A percentile compares a stretch with the other conserved stretches of the same genome.
These are phyloP conservation scores for Diaphora mendica DNA, from an alignment of 2,888 invertebrate genomes.

Conservation along the genomic window DNA sequence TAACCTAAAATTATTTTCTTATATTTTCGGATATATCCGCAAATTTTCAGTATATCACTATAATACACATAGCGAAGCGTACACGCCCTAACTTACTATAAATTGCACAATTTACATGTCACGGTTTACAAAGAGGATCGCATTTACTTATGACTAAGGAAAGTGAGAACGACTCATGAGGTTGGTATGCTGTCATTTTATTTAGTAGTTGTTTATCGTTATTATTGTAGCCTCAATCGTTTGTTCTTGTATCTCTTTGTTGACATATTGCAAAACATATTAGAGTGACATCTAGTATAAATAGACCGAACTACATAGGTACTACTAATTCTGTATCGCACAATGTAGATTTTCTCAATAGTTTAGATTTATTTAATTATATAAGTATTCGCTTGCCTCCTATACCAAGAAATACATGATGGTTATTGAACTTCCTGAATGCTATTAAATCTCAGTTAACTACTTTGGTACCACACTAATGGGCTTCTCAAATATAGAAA, in stretches of 20 bases:
- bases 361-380: not conserved
- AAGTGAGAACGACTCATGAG: conserved; percentile 8
- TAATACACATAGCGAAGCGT: conserved; percentile 20
- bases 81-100: conserved; percentile 33
- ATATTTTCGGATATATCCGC: conserved; percentile 19
- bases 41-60: conserved; percentile 24
- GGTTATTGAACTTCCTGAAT: too few species aligned
- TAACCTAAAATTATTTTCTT: not conserved
- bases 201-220: conserved; percentile 1
- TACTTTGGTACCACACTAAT: too few species aligned
- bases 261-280: not conserved
- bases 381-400: too few species aligned
- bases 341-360: not conserved
- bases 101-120: conserved; percentile 48
- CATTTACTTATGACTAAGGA: conserved; percentile 23
- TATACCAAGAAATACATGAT: too few species aligned
- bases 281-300: not conserved
- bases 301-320: not conserved
- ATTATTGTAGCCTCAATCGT: not conserved
- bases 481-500: too few species aligned
- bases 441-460: too few species aligned
- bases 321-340: not conserved
- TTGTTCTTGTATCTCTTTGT: not conserved
- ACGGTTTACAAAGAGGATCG: conserved; percentile 27
- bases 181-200: conserved; percentile 8